Evolutionary conservation across 2,888 invertebrate genomes (phyloP), one percentile per base, ranked within the genome.

Genomic region (Mesochorus sp.): DNA sequence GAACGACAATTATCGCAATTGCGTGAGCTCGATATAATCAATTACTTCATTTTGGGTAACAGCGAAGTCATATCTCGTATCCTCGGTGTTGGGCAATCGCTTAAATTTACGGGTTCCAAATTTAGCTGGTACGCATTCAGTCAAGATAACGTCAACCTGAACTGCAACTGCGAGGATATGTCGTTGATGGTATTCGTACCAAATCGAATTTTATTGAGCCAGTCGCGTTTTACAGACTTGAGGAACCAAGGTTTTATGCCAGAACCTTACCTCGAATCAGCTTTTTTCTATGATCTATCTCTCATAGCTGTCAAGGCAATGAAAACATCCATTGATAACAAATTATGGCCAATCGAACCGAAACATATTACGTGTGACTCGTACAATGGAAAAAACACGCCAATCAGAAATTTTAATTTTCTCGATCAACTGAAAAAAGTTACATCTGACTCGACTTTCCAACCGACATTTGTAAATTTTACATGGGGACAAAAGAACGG

Each of bases 71-170:
- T 97, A 64, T 94, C 94, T 83, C 92, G 93, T 73, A 94, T 95
- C 21, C 90, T 97, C 49, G 94, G 95, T 84, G 93, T 94, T 0
- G 96, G 95, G 0, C 95, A 96, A 77, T 93, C 93, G 51, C 94
- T 95, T 44, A 94, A 94, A 79, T 96, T 95, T 88, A 97, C 97
- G 86, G 96, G 95, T 12, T 93, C 95, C 73, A 96, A 97, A 91
- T 96, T 95, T 82, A 96, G 97, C 49, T 97, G 98, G 97, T 96
- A 96, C 89, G 95, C 96, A 1, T 92, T 97, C 26, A 95, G 96
- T 0, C 94, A 96, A 89, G 95, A 95, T 80, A 95, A 95, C 0
- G 70, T 83, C 17, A 94, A 95, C 82, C 92, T 96, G 1, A 94
- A 93, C 75, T 97, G 97, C 85, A 93, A 94, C 57, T 95, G 96